A percentile compares a stretch with the other conserved stretches of the same genome.
These are phyloP conservation scores for Talpa occidentalis DNA, from an alignment of 2,113 vertebrate species.

Conservation along the genomic window DNA sequence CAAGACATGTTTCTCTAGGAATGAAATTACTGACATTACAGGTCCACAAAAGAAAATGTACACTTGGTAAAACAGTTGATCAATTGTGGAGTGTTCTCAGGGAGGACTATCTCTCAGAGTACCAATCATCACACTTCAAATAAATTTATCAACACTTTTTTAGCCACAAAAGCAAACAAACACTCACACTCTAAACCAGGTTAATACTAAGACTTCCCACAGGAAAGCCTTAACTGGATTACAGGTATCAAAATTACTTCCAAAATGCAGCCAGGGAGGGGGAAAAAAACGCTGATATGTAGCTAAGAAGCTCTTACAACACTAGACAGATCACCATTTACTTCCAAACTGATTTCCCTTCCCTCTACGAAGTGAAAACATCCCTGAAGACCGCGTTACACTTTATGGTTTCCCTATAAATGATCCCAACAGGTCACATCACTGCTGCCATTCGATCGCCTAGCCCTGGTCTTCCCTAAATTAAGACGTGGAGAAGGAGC, in stretches of 20 bases:
- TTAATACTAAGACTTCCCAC: constrained; percentile 24
- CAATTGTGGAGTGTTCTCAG: constrained; percentile 42
- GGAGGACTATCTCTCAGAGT: constrained; percentile 33
- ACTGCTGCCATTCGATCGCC: background rate
- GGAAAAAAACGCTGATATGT: background rate
- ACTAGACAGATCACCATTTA: constrained; percentile 23
- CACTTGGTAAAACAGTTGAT: constrained; percentile 67
- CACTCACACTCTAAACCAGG: constrained; percentile 5
- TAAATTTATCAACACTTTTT: constrained; percentile 47
- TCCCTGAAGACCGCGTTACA: background rate
- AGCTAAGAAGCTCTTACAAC: constrained; percentile 26
- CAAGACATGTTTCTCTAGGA: background rate
- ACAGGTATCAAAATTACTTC: constrained; percentile 51
- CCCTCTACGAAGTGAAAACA: constrained; percentile 41
- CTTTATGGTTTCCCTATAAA: background rate
- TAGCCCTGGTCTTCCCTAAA: constrained; percentile 13
- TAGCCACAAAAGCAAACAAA: background rate
- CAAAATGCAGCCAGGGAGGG: background rate
- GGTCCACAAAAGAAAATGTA: constrained; percentile 66
- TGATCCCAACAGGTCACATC: constrained; percentile 57
- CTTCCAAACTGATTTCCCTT: constrained; percentile 41
- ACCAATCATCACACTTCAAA: constrained; percentile 60
- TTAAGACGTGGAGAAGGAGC: background rate
- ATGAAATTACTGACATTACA: constrained; percentile 30
- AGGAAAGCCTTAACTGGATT: constrained; percentile 48